These are phyloP conservation scores for Podarcis raffonei DNA, from an alignment of 2,113 vertebrate genomes.

Conservation along the genomic window DNA sequence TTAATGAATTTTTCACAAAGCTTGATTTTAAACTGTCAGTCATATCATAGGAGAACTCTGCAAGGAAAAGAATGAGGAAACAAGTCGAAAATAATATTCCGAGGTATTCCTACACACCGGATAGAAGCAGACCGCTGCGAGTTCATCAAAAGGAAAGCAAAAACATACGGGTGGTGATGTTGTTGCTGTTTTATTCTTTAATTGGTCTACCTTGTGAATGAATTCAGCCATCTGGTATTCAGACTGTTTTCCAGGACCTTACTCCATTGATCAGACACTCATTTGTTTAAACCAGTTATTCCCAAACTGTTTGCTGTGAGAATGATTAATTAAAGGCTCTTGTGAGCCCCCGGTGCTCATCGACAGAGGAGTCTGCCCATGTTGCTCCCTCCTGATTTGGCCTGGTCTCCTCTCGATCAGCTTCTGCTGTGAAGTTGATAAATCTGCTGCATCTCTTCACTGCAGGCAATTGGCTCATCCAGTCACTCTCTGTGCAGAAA, in stretches of 20 bases:
- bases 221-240: conserved; percentile 58
- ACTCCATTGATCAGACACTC: conserved; percentile 24
- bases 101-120: conserved; percentile 45
- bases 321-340: background rate
- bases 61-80: conserved; percentile 70
- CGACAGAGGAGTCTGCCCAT: background rate
- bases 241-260: conserved; percentile 50
- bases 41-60: conserved; percentile 63
- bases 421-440: background rate
- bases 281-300: conserved; percentile 1
- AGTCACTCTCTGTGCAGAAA: no score
- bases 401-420: background rate
- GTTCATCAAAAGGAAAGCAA: conserved; percentile 45
- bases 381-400: background rate
- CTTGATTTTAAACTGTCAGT: conserved; percentile 83
- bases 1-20: conserved; percentile 76
- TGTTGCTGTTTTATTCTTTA: background rate
- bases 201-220: conserved; percentile 19
- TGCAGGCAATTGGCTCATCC: background rate
- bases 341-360: background rate
- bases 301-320: background rate
- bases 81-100: conserved; percentile 77
- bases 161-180: background rate
- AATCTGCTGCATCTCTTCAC: background rate
- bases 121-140: conserved; percentile 32